These are phyloP conservation scores for Eurypyga helias DNA, from an alignment of 2,113 vertebrate genomes.

Conservation along the genomic window DNA sequence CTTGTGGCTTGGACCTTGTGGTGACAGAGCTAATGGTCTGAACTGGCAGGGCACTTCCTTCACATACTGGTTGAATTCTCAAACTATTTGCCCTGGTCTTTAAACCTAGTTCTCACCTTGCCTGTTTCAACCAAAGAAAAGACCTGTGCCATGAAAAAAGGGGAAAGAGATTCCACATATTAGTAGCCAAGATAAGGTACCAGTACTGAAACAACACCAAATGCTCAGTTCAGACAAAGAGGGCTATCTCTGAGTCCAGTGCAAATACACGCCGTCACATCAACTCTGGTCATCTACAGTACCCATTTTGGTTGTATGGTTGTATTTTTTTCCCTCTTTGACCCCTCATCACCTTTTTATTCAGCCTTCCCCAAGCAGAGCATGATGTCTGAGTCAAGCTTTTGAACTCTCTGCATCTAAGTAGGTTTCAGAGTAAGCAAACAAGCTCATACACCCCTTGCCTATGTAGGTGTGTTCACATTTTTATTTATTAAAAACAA, in stretches of 20 bases:
- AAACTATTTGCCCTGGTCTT: not conserved
- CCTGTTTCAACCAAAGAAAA: slow-evolving; percentile 18
- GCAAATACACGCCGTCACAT: not conserved
- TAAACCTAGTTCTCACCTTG: not conserved
- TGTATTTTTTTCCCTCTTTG: not conserved
- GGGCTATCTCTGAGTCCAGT: slow-evolving; percentile 18
- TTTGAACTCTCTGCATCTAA: slow-evolving; percentile 36
- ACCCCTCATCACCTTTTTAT: slow-evolving; percentile 43
- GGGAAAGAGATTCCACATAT: not conserved
- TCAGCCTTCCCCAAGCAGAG: slow-evolving; percentile 21
- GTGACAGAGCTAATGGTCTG: not conserved
- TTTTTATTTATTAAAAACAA: slow-evolving; percentile 61
- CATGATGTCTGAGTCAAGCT: slow-evolving; percentile 44
- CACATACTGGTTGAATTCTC: not conserved
- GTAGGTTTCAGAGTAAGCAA: slow-evolving; percentile 60
- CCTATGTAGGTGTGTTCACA: slow-evolving; percentile 44
- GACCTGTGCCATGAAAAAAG: slow-evolving; percentile 27
- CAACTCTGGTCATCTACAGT: not conserved
- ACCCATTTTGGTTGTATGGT: not conserved
- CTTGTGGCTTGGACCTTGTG: not conserved
- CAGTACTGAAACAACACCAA: slow-evolving; percentile 22
- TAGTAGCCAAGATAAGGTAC: slow-evolving; percentile 39
- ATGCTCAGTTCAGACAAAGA: slow-evolving; percentile 21
- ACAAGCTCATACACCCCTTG: slow-evolving; percentile 39
- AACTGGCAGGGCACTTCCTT: not conserved